Conservation (phyloP, 2,797 vertebrate genomes). For the Ctenochaetus hawaiiensis region DNA sequence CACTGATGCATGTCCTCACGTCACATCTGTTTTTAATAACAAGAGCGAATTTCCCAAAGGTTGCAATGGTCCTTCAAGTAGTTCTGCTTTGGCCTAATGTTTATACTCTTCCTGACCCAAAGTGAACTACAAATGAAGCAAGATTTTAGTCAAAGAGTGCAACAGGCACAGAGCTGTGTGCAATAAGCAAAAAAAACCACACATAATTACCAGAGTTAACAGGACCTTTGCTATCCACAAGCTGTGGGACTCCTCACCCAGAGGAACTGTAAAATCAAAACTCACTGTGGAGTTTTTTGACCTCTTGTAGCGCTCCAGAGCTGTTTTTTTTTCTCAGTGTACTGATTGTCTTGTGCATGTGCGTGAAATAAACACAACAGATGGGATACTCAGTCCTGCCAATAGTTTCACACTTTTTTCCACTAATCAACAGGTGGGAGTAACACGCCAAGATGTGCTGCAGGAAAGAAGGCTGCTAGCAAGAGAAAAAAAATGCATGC, state of each 20-base stretch:
- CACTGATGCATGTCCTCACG: conserved; percentile 4
- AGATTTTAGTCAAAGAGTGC: conserved; percentile 30
- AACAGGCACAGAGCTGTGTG: conserved; percentile 38
- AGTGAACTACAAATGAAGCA: conserved; percentile 2
- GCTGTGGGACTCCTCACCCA: conserved; percentile 14
- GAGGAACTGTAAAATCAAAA: conserved; percentile 20
- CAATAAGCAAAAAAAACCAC: conserved; percentile 37
- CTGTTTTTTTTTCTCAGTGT: not conserved
- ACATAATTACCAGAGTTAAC: conserved; percentile 57
- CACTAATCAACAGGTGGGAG: not conserved
- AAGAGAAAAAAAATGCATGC: not conserved
- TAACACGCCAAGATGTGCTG: not conserved
- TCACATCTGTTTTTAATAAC: not conserved
- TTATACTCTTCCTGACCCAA: conserved; percentile 12
- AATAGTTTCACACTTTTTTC: not conserved
- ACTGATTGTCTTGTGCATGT: not conserved
- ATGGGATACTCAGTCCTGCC: too few relatives aligned
- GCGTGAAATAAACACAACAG: too few relatives aligned
- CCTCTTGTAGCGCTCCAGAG: not conserved
- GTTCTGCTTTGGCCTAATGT: conserved; percentile 3
- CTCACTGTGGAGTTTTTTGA: conserved; percentile 5
- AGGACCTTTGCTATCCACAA: conserved; percentile 50
- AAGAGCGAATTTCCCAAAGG: not conserved
- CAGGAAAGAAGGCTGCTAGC: not conserved
- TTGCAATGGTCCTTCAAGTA: conserved; percentile 1